phyloP scores from a whole-genome alignment of 2,888 invertebrate species.

The Dolichopus griseipennis region DNA sequence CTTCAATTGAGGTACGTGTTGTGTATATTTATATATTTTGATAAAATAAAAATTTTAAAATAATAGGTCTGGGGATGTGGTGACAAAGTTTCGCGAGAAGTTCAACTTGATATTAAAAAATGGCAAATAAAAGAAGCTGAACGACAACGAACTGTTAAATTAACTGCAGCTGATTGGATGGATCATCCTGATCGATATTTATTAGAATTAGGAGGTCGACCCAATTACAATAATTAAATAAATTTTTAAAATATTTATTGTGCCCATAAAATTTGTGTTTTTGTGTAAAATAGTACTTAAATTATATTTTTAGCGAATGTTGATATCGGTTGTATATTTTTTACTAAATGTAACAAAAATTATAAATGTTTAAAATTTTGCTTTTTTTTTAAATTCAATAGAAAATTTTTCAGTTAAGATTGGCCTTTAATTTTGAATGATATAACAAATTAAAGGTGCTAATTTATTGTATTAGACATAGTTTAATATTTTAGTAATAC shows the following conservation, averaged over 20 bases:
- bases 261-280: not conserved
- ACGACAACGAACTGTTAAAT: conserved; percentile 72
- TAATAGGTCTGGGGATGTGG: conserved; percentile 78
- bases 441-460: no score
- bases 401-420: no score
- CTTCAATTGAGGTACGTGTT: conserved; percentile 58
- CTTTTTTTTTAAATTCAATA: not conserved
- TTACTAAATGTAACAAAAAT: not conserved
- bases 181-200: conserved; percentile 92
- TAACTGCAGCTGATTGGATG: conserved; percentile 85
- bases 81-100: conserved; percentile 64
- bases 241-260: not conserved
- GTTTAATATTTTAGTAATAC: no score
- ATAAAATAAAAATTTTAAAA: not conserved
- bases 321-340: no score
- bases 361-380: not conserved
- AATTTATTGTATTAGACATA: no score
- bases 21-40: conserved; percentile 31
- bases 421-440: no score
- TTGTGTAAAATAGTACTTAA: not conserved
- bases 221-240: conserved; percentile 61
- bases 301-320: not conserved
- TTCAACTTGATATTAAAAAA: conserved; percentile 80
- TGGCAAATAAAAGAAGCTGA: conserved; percentile 88
- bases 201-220: conserved; percentile 75